Evolutionary conservation across 2,888 invertebrate genomes (phyloP).

Genomic region (Pristionchus maxplancki): DNA sequence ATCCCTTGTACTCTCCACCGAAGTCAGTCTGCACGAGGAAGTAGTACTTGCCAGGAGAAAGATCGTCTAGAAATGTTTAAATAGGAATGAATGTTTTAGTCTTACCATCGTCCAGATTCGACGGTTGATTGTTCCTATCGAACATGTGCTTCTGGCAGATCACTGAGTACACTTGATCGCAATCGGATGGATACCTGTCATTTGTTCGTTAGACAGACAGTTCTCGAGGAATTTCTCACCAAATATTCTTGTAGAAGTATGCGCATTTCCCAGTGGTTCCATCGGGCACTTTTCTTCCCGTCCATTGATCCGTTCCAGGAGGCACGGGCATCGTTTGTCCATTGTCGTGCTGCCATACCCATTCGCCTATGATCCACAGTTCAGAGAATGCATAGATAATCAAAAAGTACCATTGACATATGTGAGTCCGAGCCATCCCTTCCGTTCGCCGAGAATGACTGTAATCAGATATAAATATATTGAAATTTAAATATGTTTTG

Average conservation of each 20-base stretch:
- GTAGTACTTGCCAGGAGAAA: conserved; percentile 38
- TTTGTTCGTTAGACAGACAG: not conserved
- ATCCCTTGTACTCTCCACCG: not conserved
- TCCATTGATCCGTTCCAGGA: not conserved
- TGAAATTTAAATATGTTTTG: too few relatives aligned
- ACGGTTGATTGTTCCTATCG: conserved; percentile 59
- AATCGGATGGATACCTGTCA: not conserved
- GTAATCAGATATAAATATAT: not conserved
- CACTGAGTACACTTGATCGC: not conserved
- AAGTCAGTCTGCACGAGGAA: not conserved
- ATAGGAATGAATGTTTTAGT: not conserved
- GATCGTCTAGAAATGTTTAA: conserved; percentile 10
- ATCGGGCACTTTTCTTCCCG: not conserved
- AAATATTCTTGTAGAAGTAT: not conserved
- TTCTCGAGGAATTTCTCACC: not conserved
- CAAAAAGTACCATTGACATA: not conserved
- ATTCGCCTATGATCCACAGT: not conserved
- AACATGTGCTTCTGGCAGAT: conserved; percentile 69
- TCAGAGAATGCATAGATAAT: not conserved
- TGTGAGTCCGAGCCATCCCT: conserved; percentile 27
- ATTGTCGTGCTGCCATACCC: not conserved
- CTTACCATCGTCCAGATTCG: conserved; percentile 58
- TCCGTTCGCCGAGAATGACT: not conserved
- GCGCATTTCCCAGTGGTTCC: conserved; percentile 6
- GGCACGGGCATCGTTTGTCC: not conserved